These are phyloP conservation scores for Myotis brandtii DNA, from an alignment of 2,113 vertebrate species.

Conservation along the genomic window DNA sequence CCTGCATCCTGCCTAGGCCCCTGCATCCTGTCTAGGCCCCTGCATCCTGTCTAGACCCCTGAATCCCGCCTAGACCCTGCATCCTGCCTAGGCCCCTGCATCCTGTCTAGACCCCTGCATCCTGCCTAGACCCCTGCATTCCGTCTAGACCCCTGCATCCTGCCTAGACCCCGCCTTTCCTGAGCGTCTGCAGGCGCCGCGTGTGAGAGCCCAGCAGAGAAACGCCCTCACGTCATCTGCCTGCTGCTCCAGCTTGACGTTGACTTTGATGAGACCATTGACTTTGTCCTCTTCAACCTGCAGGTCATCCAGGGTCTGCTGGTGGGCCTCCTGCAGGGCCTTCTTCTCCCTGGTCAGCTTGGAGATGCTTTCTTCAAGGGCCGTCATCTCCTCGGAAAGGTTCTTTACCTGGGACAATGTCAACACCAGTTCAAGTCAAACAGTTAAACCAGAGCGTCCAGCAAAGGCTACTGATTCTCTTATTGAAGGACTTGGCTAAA, in stretches of 20 bases:
- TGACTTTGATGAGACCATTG: slow-evolving; percentile 88
- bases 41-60: too few species aligned
- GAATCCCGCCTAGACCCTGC: too few species aligned
- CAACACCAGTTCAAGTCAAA: not conserved
- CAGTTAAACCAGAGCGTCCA: not conserved
- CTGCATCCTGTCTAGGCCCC: too few species aligned
- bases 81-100: too few species aligned
- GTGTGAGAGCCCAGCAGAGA: rapidly evolving
- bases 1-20: too few species aligned
- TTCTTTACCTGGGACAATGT: slow-evolving; percentile 88
- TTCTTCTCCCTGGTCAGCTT: slow-evolving; percentile 92
- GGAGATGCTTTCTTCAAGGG: slow-evolving; percentile 89
- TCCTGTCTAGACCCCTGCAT: too few species aligned
- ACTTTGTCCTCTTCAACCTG: slow-evolving; percentile 92
- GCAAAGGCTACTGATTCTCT: not conserved
- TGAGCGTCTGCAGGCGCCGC: not conserved
- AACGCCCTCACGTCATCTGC: slow-evolving; percentile 85
- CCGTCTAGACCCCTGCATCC: too few species aligned
- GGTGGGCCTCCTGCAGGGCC: slow-evolving; percentile 89
- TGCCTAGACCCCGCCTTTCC: not conserved
- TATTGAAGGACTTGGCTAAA: not conserved
- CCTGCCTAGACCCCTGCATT: too few species aligned
- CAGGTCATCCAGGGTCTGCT: slow-evolving; percentile 89
- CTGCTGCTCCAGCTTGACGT: slow-evolving; percentile 91
- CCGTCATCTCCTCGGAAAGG: slow-evolving; percentile 90